These are phyloP conservation scores for Sciaenops ocellatus DNA, from an alignment of 2,797 vertebrate genomes.

Conservation along the genomic window DNA sequence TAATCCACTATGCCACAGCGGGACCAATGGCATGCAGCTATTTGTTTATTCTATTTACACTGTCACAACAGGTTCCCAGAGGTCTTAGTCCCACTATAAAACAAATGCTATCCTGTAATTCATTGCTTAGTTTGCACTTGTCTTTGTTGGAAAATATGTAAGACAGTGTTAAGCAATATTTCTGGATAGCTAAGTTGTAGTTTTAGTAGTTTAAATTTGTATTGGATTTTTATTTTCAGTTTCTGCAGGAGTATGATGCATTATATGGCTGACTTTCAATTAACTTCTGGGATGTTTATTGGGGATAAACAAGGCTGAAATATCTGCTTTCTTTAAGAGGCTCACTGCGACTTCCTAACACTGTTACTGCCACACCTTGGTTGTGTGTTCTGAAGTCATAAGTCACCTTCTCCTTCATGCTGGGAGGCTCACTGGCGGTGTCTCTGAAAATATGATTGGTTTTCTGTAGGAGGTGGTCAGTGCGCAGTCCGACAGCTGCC, in stretches of 20 bases:
- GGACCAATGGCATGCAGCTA: constrained; percentile 47
- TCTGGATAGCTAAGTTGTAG: constrained; percentile 6
- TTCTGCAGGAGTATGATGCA: not conserved
- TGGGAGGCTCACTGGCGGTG: constrained; percentile 47
- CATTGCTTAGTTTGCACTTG: constrained; percentile 36
- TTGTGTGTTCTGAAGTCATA: constrained; percentile 54
- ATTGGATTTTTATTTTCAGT: not conserved
- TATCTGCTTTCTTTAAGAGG: constrained; percentile 26
- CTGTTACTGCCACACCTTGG: constrained; percentile 33
- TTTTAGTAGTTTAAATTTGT: not conserved
- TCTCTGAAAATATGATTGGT: constrained; percentile 76
- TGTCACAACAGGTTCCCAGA: constrained; percentile 62
- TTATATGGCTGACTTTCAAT: constrained; percentile 29
- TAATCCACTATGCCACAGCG: constrained; percentile 56
- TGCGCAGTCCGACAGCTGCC: constrained; percentile 61
- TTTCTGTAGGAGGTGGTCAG: constrained; percentile 73
- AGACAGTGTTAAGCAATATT: constrained; percentile 10
- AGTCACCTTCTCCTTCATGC: constrained; percentile 64
- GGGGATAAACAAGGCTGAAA: not conserved
- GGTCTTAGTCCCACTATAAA: constrained; percentile 45
- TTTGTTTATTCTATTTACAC: constrained; percentile 71
- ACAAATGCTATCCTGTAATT: constrained; percentile 52
- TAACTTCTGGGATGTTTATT: constrained; percentile 42
- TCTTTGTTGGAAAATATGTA: constrained; percentile 23
- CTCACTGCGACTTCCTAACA: constrained; percentile 31